Evolutionary conservation across 2,888 invertebrate species (phyloP), one percentile per base, ranked within the genome.

Genomic region (Campoletis raptor): DNA sequence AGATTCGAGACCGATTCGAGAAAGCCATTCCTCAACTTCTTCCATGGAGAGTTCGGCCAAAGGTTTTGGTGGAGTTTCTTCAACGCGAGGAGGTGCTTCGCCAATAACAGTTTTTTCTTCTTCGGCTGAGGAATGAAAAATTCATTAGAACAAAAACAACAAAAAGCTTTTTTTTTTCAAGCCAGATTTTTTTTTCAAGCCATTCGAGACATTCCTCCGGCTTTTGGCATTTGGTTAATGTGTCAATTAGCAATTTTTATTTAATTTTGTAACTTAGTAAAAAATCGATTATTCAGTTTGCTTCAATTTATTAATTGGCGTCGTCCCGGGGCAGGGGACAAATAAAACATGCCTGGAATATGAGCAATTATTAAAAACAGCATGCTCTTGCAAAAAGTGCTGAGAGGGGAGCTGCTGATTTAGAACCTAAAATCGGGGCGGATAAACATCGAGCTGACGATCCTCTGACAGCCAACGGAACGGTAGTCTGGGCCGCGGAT

Each of bases 361-460:
- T 21, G 45, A 21, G 70, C 40, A 70, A 42, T 15, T 66, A 66
- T 54, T 48, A 24, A n/a, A 69, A 18, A 52, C 36, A 52, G 7
- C 70, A 52, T 67, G 30, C 37, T 79, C 57, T 66, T 64, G 61
- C 48, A 72, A 72, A 72, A 67, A 67, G 67, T 36, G 72, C 72
- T 36, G 36, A 54, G 52, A 37, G n/a, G 90, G 90, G 89, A 83
- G 48, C 57, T 80, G 88, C 85, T 88, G 90, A 87, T 81, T 94
- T 40, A 72, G 92, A 93, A 98, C 98, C 98, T 98, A 98, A 95
- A 95, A 98, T 98, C 93, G 98, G 98, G 94, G 98, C 98, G 93
- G 98, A 98, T 93, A 97, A 97, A 95, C 98, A 98, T 95, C 96
- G 96, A 93, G 96, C 95, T 95, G 96, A 95, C 95, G 95, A 92